Conservation (phyloP, 2,888 invertebrate genomes). For the Noctua fimbriata region DNA sequence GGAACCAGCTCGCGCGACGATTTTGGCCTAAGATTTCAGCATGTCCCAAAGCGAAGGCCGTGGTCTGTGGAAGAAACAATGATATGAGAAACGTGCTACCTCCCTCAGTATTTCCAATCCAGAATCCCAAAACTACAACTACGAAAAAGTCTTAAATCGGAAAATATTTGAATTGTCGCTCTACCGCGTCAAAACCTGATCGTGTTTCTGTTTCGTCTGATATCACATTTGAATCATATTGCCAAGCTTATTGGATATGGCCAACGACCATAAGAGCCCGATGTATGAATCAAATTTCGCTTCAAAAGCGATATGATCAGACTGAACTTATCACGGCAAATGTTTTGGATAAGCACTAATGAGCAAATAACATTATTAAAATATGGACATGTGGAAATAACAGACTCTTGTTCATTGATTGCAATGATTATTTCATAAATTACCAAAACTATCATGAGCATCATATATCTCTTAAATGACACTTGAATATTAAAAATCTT, state of each 20-base stretch:
- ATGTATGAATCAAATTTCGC: background rate
- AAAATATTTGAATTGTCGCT: background rate
- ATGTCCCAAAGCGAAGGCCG: slow-evolving; percentile 69
- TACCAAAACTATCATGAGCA: background rate
- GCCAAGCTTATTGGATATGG: no score
- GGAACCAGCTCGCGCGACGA: slow-evolving; percentile 63
- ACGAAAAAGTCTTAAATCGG: background rate
- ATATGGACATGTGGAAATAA: background rate
- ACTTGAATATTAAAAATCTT: background rate
- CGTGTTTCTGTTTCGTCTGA: background rate
- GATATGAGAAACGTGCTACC: background rate
- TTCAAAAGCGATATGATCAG: background rate
- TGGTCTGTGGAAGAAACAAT: slow-evolving; percentile 59
- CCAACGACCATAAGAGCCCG: background rate
- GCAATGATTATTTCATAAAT: background rate
- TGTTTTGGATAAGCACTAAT: background rate
- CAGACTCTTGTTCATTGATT: no score
- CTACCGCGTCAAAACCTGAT: background rate
- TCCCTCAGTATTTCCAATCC: background rate
- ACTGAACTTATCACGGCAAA: background rate
- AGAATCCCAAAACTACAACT: background rate
- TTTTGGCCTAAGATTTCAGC: slow-evolving; percentile 73
- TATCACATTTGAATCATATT: background rate
- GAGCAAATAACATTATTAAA: background rate
- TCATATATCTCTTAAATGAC: no score